Percentiles rank a stretch among this genome's conserved stretches.
Conservation (phyloP, 2,113 vertebrate species). For the Phaetusa simplex region DNA sequence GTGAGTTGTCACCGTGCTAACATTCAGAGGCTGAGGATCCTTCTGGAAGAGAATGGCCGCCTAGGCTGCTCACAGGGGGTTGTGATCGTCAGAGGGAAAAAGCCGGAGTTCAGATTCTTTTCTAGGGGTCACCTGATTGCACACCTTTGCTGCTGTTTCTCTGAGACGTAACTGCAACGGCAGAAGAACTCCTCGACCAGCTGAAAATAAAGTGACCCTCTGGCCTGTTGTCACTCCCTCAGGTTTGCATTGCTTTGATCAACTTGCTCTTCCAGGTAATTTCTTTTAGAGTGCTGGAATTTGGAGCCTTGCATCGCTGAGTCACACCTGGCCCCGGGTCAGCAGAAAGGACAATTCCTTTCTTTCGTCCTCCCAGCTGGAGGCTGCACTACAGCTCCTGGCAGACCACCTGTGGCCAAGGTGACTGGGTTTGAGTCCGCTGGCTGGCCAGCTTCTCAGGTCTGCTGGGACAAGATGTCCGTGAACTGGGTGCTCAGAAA, state of each 20-base stretch:
- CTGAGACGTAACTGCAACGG: neutral
- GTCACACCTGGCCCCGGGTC: neutral
- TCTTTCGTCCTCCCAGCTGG: neutral
- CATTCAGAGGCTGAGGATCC: neutral
- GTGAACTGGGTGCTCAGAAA: neutral
- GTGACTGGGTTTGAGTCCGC: rapidly evolving
- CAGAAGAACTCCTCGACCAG: neutral
- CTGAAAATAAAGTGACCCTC: neutral
- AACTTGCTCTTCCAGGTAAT: neutral
- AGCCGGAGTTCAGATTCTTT: neutral
- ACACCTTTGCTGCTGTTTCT: neutral
- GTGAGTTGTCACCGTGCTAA: neutral
- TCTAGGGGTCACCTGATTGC: neutral
- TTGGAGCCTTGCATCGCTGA: neutral
- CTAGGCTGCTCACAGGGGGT: neutral
- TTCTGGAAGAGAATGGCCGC: neutral
- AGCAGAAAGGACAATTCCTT: neutral
- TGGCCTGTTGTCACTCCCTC: neutral
- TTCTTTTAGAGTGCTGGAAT: neutral
- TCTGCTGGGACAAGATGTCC: neutral
- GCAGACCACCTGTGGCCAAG: neutral
- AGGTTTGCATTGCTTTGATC: neutral
- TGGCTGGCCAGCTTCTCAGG: neutral
- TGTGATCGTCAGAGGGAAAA: neutral
- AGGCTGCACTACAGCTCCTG: neutral